Evolutionary conservation across 92 coral and sea anemone genomes (phyloP).

Genomic region (Palythoa heliodiscus): DNA sequence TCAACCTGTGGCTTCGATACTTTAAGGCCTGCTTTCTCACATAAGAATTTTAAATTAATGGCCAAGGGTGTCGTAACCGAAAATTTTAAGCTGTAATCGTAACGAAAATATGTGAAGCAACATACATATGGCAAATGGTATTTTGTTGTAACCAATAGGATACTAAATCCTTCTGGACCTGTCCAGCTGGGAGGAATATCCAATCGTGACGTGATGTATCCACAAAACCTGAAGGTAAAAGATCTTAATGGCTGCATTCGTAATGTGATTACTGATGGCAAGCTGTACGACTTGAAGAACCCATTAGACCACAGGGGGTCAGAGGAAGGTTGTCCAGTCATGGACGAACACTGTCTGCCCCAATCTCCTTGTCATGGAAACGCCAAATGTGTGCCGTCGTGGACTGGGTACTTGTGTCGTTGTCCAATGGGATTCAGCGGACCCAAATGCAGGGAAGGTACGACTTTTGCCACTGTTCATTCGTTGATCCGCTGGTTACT

Average conservation of each 20-base stretch:
- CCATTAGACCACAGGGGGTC: slow-evolving; percentile 70
- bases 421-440: slow-evolving; percentile 61
- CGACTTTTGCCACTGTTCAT: neutral
- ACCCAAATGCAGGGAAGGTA: slow-evolving; percentile 9
- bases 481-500: neutral
- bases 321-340: slow-evolving; percentile 78
- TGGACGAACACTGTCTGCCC: slow-evolving; percentile 80
- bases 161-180: slow-evolving; percentile 77
- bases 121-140: neutral
- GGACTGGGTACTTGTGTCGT: slow-evolving; percentile 76
- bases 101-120: neutral
- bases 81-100: neutral
- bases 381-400: slow-evolving; percentile 79
- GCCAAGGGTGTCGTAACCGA: too few relatives aligned
- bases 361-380: slow-evolving; percentile 68
- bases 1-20: too few relatives aligned
- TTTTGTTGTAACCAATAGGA: slow-evolving; percentile 46
- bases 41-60: too few relatives aligned
- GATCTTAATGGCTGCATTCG: slow-evolving; percentile 91
- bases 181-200: slow-evolving; percentile 91
- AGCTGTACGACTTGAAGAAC: slow-evolving; percentile 72
- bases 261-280: slow-evolving; percentile 76
- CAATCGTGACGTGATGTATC: slow-evolving; percentile 63
- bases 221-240: slow-evolving; percentile 50
- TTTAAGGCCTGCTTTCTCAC: too few relatives aligned